Conservation (phyloP, 2,113 vertebrate genomes). For the Paratilapia polleni region DNA sequence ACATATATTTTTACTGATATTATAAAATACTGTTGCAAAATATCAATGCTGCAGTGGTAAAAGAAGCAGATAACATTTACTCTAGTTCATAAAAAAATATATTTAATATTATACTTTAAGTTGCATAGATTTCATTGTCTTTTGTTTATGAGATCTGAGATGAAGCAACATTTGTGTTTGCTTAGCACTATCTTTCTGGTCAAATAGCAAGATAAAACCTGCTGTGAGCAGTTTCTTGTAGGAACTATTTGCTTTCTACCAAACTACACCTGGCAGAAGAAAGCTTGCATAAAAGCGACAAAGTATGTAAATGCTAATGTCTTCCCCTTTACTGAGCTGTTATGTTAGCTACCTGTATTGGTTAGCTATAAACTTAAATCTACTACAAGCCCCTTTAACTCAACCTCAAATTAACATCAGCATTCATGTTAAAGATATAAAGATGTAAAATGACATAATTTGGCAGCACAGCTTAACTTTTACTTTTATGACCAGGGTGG, state of each 20-base stretch:
- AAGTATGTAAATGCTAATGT: too few species aligned
- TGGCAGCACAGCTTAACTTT: neutral
- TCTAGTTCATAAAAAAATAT: neutral
- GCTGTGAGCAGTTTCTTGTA: neutral
- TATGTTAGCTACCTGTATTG: neutral
- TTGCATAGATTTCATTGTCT: neutral
- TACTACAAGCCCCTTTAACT: neutral
- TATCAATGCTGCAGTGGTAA: neutral
- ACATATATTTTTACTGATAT: neutral
- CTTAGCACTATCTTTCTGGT: neutral
- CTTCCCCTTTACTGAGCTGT: neutral
- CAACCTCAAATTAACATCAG: neutral
- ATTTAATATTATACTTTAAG: neutral
- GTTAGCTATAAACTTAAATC: neutral
- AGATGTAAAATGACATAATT: neutral
- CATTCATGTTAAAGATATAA: neutral
- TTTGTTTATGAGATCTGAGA: neutral
- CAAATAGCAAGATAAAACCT: neutral
- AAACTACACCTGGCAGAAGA: neutral
- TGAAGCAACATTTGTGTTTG: neutral
- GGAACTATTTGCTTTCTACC: neutral
- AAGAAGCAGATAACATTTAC: neutral
- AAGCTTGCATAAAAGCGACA: neutral
- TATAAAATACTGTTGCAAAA: neutral
- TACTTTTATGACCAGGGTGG: neutral